Conservation (phyloP, 2,113 vertebrate genomes). For the Tetrao urogallus region DNA sequence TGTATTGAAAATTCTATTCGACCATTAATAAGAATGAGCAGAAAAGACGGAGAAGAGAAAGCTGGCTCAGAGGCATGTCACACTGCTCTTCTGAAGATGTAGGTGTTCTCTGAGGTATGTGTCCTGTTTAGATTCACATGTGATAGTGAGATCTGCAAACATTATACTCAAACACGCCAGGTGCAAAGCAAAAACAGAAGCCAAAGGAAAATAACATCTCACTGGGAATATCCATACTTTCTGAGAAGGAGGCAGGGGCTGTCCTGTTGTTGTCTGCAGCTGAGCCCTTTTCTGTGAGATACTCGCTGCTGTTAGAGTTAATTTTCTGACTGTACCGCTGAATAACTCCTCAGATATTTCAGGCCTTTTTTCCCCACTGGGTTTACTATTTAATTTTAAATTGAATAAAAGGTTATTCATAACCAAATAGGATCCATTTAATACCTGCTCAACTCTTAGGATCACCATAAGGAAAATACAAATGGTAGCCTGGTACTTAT, state of each 20-base stretch:
- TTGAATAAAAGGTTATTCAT: neutral
- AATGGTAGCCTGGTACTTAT: neutral
- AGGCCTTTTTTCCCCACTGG: neutral
- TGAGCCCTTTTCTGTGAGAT: neutral
- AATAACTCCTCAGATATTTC: neutral
- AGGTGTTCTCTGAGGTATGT: neutral
- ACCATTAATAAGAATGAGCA: neutral
- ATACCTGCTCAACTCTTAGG: neutral
- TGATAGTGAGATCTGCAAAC: neutral
- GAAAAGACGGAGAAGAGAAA: neutral
- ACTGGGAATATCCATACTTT: neutral
- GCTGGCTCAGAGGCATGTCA: neutral
- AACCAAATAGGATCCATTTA: neutral
- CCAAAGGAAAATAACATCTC: too few species aligned
- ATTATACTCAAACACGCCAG: neutral
- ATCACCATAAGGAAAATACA: neutral
- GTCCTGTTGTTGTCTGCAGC: neutral
- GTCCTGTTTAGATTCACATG: neutral
- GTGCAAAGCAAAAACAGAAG: neutral
- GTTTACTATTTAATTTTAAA: neutral
- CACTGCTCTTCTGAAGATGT: neutral
- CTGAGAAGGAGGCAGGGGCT: neutral
- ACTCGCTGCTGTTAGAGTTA: neutral
- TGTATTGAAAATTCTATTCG: neutral
- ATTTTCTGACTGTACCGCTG: neutral